A percentile compares a stretch with the other conserved stretches of the same genome.
Evolutionary conservation across 2,113 vertebrate genomes (phyloP).

Genomic region (Hyla sarda): DNA sequence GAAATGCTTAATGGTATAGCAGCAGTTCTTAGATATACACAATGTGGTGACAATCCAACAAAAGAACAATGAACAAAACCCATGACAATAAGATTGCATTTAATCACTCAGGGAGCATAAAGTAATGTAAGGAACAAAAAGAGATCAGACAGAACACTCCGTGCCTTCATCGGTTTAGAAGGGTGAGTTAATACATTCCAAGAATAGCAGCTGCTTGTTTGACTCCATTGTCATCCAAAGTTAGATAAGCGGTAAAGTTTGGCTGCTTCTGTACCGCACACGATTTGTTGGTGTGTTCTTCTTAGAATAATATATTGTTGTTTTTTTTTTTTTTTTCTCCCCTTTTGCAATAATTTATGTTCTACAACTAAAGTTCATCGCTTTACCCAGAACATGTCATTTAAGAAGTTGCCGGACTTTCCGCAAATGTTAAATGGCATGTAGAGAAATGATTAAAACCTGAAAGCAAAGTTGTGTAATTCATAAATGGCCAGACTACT

Average conservation of each 20-base stretch:
- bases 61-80: conserved; percentile 6
- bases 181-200: conserved; percentile 8
- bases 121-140: conserved; percentile 13
- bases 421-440: too few species aligned
- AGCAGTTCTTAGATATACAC: neutral
- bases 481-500: too few species aligned
- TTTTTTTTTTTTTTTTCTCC: neutral
- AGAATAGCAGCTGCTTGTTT: conserved; percentile 12
- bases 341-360: neutral
- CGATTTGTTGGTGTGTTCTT: neutral
- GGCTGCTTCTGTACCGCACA: neutral
- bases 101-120: neutral
- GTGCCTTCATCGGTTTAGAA: neutral
- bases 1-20: too few species aligned
- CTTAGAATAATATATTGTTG: neutral
- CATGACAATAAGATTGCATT: neutral
- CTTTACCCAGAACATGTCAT: too few species aligned
- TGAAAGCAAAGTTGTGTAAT: too few species aligned
- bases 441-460: too few species aligned
- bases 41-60: neutral
- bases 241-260: conserved; percentile 22
- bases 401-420: neutral
- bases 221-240: conserved; percentile 9
- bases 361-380: neutral
- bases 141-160: conserved; percentile 12